Percentiles rank a stretch among this genome's conserved stretches.
phyloP scores from a whole-genome alignment of 2,113 vertebrate species.

The Oxyura jamaicensis region DNA sequence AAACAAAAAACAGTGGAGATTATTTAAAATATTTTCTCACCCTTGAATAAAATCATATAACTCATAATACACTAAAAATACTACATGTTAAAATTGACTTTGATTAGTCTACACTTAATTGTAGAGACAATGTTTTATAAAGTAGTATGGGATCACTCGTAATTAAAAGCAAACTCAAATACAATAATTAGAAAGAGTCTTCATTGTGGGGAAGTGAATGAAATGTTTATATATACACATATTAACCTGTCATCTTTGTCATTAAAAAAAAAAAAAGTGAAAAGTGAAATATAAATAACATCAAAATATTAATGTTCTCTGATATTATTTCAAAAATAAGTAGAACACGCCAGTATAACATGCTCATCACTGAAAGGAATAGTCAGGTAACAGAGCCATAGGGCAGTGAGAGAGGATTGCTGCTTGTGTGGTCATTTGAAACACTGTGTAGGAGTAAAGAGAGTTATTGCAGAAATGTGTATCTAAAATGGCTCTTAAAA shows the following conservation, averaged over 20 bases:
- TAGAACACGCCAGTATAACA: neutral
- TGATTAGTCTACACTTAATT: neutral
- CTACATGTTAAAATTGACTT: neutral
- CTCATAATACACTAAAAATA: neutral
- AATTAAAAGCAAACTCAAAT: neutral
- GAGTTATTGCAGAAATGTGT: neutral
- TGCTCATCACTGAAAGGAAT: neutral
- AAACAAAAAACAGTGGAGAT: neutral
- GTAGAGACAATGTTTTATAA: neutral
- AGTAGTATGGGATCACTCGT: neutral
- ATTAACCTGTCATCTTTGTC: neutral
- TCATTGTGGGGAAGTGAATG: neutral
- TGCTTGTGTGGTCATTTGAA: neutral
- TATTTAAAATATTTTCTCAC: neutral
- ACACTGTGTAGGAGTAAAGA: neutral
- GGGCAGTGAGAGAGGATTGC: neutral
- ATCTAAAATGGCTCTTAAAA: fast-evolving
- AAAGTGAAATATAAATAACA: neutral
- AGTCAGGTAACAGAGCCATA: neutral
- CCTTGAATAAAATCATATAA: neutral
- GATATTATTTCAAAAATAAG: neutral
- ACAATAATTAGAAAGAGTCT: neutral
- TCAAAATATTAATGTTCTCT: neutral
- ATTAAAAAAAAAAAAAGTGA: neutral
- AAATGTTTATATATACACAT: neutral